A percentile compares a stretch with the other conserved stretches of the same genome.
Evolutionary conservation across 2,797 vertebrate species (phyloP).

Genomic region (Phataginus tricuspis): DNA sequence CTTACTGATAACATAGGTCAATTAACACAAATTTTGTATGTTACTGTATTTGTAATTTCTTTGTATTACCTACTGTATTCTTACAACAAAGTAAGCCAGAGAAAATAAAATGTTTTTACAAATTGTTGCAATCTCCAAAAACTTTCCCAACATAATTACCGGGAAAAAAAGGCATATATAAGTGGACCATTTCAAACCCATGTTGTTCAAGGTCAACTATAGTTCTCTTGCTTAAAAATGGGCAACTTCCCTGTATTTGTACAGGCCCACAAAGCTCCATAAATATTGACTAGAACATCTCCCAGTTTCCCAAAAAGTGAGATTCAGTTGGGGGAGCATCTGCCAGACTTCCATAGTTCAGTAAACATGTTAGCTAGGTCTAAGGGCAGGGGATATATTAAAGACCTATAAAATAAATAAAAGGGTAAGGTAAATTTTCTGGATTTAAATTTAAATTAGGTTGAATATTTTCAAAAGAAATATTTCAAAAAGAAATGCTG

Average conservation of each 20-base stretch:
- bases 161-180: too few relatives aligned
- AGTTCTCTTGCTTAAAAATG: neutral
- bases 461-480: constrained; percentile 4
- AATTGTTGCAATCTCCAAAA: too few relatives aligned
- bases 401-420: neutral
- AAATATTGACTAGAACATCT: neutral
- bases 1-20: too few relatives aligned
- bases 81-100: too few relatives aligned
- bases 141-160: too few relatives aligned
- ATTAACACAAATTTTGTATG: too few relatives aligned
- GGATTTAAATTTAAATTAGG: neutral
- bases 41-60: too few relatives aligned
- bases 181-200: too few relatives aligned
- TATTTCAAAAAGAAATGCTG: neutral
- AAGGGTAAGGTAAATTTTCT: neutral
- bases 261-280: neutral
- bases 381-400: neutral
- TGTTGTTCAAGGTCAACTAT: too few relatives aligned
- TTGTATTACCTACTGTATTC: too few relatives aligned
- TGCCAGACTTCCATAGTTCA: neutral
- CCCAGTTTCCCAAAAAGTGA: neutral
- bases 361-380: neutral
- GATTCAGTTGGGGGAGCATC: neutral
- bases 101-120: too few relatives aligned
- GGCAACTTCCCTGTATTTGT: neutral